Conservation (phyloP, 2,888 invertebrate genomes). For the Watsonalla binaria region DNA sequence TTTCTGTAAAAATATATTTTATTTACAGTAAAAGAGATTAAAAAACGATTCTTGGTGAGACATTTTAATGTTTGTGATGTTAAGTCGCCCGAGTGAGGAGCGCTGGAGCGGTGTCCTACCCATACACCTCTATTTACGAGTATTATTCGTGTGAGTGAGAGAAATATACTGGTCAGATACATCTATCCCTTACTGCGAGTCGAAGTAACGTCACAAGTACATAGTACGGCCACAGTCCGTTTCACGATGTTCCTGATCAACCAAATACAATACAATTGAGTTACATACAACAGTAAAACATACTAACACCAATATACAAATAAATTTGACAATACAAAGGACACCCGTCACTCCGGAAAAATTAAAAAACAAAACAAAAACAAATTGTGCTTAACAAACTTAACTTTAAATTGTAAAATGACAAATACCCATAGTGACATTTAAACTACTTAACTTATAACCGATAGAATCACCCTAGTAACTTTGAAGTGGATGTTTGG, state of each 20-base stretch:
- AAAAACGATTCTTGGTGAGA: constrained; percentile 9
- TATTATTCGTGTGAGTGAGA: too few species aligned
- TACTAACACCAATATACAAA: neutral
- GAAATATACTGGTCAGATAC: too few species aligned
- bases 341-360: constrained; percentile 9
- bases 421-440: constrained; percentile 12
- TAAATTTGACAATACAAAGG: neutral
- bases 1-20: constrained; percentile 32
- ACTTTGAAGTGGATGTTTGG: constrained; percentile 29
- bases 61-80: constrained; percentile 1
- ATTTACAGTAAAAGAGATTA: constrained; percentile 25
- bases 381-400: constrained; percentile 18
- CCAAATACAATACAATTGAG: neutral
- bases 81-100: too few species aligned
- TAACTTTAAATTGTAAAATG: constrained; percentile 10
- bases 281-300: neutral
- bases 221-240: too few species aligned
- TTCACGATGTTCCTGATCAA: neutral
- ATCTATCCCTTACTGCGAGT: too few species aligned
- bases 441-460: constrained; percentile 8
- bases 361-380: constrained; percentile 11
- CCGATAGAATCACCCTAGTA: constrained; percentile 11
- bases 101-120: too few species aligned
- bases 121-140: too few species aligned
- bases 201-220: neutral